Conservation (phyloP, 2,888 invertebrate genomes). For the Lucinisca nassula region DNA sequence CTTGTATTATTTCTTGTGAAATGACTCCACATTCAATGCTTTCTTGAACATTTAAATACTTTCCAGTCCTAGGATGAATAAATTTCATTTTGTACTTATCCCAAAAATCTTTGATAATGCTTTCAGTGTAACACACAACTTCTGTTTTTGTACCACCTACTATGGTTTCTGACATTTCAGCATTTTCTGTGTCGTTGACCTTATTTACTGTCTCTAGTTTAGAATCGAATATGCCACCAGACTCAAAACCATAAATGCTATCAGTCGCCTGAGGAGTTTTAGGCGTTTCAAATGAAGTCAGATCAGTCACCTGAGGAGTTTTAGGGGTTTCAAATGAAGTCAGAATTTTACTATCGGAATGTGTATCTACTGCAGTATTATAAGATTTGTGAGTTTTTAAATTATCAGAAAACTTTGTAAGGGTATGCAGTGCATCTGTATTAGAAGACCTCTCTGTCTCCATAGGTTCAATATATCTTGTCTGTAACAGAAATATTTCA, state of each 20-base stretch:
- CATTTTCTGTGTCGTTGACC: background rate
- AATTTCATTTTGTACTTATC: conserved; percentile 70
- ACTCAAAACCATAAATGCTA: too few species aligned
- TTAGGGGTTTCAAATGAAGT: too few species aligned
- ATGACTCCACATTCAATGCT: conserved; percentile 80
- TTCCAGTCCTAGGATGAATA: conserved; percentile 77
- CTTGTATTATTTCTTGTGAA: conserved; percentile 73
- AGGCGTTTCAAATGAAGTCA: too few species aligned
- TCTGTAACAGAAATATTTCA: background rate
- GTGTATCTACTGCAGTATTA: background rate
- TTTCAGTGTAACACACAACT: conserved; percentile 69
- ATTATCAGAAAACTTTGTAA: background rate
- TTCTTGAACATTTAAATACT: conserved; percentile 77
- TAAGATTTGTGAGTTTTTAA: background rate
- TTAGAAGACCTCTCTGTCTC: conserved; percentile 17
- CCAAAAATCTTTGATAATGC: conserved; percentile 78
- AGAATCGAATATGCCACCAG: background rate
- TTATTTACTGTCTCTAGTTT: background rate
- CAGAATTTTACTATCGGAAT: too few species aligned
- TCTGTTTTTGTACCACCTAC: conserved; percentile 54
- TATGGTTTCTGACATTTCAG: background rate
- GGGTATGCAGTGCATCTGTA: conserved; percentile 1
- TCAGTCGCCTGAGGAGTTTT: too few species aligned
- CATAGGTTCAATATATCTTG: background rate
- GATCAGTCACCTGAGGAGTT: too few species aligned